phyloP scores from a whole-genome alignment of 2,797 vertebrate genomes.

The Ispidina picta region DNA sequence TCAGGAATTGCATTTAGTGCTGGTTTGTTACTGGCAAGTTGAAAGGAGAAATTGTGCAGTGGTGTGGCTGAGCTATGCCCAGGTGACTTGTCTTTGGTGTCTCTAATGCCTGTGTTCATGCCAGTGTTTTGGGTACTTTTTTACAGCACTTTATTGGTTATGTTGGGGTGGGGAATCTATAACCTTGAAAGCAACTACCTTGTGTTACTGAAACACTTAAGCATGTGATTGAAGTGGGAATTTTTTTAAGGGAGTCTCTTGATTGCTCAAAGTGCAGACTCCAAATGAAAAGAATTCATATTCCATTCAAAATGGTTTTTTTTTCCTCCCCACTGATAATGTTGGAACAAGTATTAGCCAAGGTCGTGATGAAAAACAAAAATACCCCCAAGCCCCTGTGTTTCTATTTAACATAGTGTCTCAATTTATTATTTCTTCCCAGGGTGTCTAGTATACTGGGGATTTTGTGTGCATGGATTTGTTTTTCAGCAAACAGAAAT shows the following conservation, averaged over 20 bases:
- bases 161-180: background rate
- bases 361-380: constrained; percentile 33
- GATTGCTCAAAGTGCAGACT: background rate
- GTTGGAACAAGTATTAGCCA: background rate
- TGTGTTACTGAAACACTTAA: background rate
- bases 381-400: constrained; percentile 18
- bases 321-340: constrained; percentile 38
- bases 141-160: background rate
- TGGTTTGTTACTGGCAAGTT: background rate
- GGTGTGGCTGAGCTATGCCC: background rate
- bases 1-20: constrained; percentile 5
- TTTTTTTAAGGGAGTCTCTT: constrained; percentile 4
- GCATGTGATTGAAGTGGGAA: background rate
- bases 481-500: constrained; percentile 47
- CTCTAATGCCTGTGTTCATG: background rate
- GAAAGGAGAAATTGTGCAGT: background rate
- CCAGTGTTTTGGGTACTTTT: background rate
- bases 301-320: background rate
- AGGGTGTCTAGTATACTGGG: constrained; percentile 28
- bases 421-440: constrained; percentile 57
- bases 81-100: background rate
- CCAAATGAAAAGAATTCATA: constrained; percentile 2
- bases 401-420: constrained; percentile 35
- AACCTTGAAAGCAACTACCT: constrained; percentile 8
- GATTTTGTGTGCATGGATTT: constrained; percentile 39